Base-by-base conservation (phyloP, 2,113 vertebrate species). In the Oophaga pumilio region DNA sequence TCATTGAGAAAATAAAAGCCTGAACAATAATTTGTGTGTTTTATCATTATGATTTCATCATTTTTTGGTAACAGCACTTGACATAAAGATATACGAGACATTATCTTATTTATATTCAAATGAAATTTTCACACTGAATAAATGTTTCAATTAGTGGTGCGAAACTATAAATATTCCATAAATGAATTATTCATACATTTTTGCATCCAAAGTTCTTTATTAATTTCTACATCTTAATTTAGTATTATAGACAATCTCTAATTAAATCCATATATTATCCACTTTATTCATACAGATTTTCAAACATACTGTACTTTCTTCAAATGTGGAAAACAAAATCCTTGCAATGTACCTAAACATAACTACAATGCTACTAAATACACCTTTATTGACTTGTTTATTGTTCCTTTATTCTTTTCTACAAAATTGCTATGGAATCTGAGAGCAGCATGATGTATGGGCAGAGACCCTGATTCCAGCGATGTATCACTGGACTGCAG, bases 101-200 rank as follows among this genome's bases (percentile, higher is more conserved):
- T 83, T 33, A 87, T 87, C 78, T 87, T 87, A 87, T 87, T 87
- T 73, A 87, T 87, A 82, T 87, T 83, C 86, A 88, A 82, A 88
- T 88, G 79, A 76, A 88, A 88, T 88, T 74, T 88, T 88, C 79
- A 88, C 83, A 83, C 86, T 88, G 86, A 88, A 88, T 88, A 88
- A 82, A 88, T 88, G 86, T 88, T 88, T 88, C 86, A 88, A 83
- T 88, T 88, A 88, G 86, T 88, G 86, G 18, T 76, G 69, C 76
- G 79, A 83, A 88, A 88, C 86, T 88, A 83, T 88, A 88, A 88
- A 88, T 88, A 88, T 88, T 88, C 86, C 33, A 76, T 49, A 64
- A 24, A 79, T 82, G 78, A 88, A 88, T 88, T 83, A 88, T 88
- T 88, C 79, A 82, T 82, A 76, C 43, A 73, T 82, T 82, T 87